These are phyloP conservation scores for Herpetotheres cachinnans DNA, from an alignment of 2,113 vertebrate genomes.

Conservation along the genomic window DNA sequence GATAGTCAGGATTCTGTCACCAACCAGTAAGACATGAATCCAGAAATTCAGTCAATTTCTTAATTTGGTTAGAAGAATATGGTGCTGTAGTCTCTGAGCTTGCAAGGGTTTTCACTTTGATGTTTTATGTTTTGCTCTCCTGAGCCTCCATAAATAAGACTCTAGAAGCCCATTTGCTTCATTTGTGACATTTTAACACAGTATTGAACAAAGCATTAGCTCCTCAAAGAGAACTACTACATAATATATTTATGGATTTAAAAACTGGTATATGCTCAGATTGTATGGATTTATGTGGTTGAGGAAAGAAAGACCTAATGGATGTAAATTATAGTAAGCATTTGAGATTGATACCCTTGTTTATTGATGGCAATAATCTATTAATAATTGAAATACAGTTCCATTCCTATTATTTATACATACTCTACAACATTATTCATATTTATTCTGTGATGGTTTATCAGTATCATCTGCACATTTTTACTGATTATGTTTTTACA, in stretches of 20 bases:
- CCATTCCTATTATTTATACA: slow-evolving; percentile 8
- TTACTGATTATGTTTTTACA: neutral
- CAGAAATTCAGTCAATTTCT: neutral
- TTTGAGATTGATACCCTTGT: slow-evolving; percentile 49
- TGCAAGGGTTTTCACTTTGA: neutral
- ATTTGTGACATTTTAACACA: slow-evolving; percentile 30
- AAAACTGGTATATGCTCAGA: neutral
- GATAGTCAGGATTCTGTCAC: neutral
- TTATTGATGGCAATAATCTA: slow-evolving; percentile 48
- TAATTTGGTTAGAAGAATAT: neutral
- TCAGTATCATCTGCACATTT: neutral
- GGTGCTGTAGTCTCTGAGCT: neutral
- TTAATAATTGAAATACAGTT: slow-evolving; percentile 68
- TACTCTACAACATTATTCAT: neutral
- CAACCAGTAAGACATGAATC: neutral
- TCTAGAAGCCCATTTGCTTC: neutral
- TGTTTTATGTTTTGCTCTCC: neutral
- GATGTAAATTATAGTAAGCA: slow-evolving; percentile 21
- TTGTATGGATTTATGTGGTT: neutral
- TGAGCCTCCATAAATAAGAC: slow-evolving; percentile 8
- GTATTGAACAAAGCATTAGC: slow-evolving; percentile 29
- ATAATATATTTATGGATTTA: slow-evolving; percentile 23
- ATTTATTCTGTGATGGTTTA: neutral
- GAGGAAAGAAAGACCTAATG: slow-evolving; percentile 42
- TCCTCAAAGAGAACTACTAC: slow-evolving; percentile 29